phyloP scores from a whole-genome alignment of 1,140 invertebrate genomes.

The Maconellicoccus hirsutus region DNA sequence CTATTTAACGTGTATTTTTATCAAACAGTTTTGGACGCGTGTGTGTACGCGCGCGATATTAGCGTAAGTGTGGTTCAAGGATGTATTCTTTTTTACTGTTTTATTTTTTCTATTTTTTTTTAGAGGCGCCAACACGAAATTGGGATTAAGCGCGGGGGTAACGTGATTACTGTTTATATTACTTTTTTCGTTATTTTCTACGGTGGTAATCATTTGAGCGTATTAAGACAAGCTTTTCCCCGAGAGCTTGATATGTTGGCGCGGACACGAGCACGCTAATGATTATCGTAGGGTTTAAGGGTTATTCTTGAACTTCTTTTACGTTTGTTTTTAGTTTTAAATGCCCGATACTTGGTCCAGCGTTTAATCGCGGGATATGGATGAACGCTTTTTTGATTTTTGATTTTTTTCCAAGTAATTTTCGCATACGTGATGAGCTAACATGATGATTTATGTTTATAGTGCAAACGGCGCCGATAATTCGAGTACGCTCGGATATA shows the following conservation, averaged over 20 bases:
- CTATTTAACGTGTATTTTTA: no score
- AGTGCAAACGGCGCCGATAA: conserved; percentile 7
- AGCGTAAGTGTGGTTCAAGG: not conserved
- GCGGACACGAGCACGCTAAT: not conserved
- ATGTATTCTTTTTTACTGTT: not conserved
- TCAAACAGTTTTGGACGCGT: no score
- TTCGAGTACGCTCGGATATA: not conserved
- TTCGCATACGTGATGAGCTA: no score
- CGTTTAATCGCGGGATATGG: no score
- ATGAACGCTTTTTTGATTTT: no score
- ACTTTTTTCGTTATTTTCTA: not conserved
- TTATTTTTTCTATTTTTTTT: not conserved
- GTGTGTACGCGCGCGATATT: not conserved
- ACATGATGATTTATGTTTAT: not conserved
- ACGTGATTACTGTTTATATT: not conserved
- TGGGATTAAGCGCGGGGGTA: not conserved
- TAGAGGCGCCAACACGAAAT: not conserved
- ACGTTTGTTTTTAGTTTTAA: no score
- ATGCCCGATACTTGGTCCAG: no score
- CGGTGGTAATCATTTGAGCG: not conserved
- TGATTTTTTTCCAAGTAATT: no score
- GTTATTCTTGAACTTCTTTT: not conserved
- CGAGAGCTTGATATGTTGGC: no score
- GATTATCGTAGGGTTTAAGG: not conserved
- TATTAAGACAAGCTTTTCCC: not conserved